phyloP scores from a whole-genome alignment of 2,888 invertebrate genomes.

The Liodrosophila aerea region DNA sequence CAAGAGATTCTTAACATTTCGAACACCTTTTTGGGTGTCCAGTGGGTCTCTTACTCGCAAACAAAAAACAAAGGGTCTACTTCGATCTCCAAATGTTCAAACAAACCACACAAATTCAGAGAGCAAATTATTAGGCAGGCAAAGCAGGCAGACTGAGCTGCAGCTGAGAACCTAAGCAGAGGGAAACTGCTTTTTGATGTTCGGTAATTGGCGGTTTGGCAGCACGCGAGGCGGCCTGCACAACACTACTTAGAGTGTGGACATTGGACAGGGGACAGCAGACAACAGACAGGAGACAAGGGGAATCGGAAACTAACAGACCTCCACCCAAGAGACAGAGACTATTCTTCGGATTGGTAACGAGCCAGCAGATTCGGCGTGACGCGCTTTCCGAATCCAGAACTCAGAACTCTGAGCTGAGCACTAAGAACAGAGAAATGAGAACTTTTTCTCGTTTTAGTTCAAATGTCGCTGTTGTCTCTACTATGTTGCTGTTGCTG shows the following conservation, averaged over 20 bases:
- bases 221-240: slow-evolving; percentile 67
- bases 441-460: slow-evolving; percentile 21
- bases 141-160: slow-evolving; percentile 14
- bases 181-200: slow-evolving; percentile 76
- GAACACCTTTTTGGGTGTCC: slow-evolving; percentile 75
- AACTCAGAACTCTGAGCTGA: slow-evolving; percentile 19
- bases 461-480: slow-evolving; percentile 60
- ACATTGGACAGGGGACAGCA: slow-evolving; percentile 10
- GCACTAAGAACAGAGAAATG: not conserved
- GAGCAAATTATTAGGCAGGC: slow-evolving; percentile 68
- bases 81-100: slow-evolving; percentile 51
- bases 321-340: slow-evolving; percentile 33
- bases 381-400: slow-evolving; percentile 67
- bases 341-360: slow-evolving; percentile 64
- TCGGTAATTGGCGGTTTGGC: slow-evolving; percentile 77
- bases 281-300: slow-evolving; percentile 3
- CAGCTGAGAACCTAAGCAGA: slow-evolving; percentile 36
- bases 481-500: slow-evolving; percentile 11
- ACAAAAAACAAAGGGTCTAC: slow-evolving; percentile 3
- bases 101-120: slow-evolving; percentile 68
- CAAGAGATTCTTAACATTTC: slow-evolving; percentile 68
- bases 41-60: slow-evolving; percentile 16
- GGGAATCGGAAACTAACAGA: slow-evolving; percentile 25
- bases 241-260: slow-evolving; percentile 15
- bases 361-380: slow-evolving; percentile 68